A percentile compares a stretch with the other conserved stretches of the same genome.
These are phyloP conservation scores for Podarcis raffonei DNA, from an alignment of 2,113 vertebrate genomes.

Conservation along the genomic window DNA sequence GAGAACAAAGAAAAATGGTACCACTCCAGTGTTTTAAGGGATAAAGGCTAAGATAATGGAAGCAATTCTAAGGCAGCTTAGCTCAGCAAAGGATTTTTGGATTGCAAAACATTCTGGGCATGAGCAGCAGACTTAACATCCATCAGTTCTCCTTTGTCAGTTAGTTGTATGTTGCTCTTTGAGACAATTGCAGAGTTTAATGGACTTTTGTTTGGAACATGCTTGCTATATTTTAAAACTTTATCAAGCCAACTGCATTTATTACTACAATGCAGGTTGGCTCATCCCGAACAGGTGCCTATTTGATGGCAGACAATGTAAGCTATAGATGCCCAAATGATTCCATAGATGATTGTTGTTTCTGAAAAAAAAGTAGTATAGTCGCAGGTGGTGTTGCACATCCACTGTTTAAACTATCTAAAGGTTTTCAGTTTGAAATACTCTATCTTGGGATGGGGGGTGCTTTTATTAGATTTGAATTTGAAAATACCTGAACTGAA, in stretches of 20 bases:
- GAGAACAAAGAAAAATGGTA: slow-evolving; percentile 27
- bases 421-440: too few relatives aligned
- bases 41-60: slow-evolving; percentile 26
- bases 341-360: too few relatives aligned
- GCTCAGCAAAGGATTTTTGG: background rate
- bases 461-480: too few relatives aligned
- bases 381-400: too few relatives aligned
- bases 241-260: background rate
- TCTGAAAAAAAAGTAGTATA: too few relatives aligned
- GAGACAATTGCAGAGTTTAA: background rate
- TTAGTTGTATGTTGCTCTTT: background rate
- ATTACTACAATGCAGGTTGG: background rate
- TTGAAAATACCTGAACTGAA: too few relatives aligned
- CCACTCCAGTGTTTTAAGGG: slow-evolving; percentile 27
- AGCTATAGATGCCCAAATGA: too few relatives aligned
- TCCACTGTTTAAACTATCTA: too few relatives aligned
- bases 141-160: background rate
- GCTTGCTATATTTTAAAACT: background rate
- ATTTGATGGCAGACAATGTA: background rate
- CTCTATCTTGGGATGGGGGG: too few relatives aligned
- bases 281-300: too few relatives aligned
- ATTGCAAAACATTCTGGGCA: background rate
- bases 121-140: background rate
- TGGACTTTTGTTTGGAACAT: background rate
- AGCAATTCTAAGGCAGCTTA: background rate